A percentile compares a stretch with the other conserved stretches of the same genome.
Conservation (phyloP, 2,797 vertebrate genomes). For the Loriculus beryllinus region DNA sequence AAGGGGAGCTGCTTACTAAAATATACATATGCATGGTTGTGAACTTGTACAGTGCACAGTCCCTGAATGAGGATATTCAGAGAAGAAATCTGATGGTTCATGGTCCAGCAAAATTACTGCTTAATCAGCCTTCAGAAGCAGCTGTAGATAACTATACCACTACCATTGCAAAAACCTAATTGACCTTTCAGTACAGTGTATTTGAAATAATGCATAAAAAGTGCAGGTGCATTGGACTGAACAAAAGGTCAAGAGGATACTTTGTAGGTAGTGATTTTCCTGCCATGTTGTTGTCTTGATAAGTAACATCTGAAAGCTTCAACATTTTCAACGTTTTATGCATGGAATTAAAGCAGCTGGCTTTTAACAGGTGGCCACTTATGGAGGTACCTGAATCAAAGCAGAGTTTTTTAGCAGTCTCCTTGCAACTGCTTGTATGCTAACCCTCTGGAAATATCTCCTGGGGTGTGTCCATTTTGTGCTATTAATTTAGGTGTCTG, state of each 20-base stretch:
- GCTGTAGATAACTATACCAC: not conserved
- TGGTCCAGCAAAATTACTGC: not conserved
- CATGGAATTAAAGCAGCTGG: not conserved
- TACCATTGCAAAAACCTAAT: not conserved
- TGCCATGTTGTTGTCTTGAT: not conserved
- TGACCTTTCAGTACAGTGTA: not conserved
- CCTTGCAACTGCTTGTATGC: not conserved
- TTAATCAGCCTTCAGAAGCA: not conserved
- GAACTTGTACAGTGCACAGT: not conserved
- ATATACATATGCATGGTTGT: not conserved
- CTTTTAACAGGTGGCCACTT: not conserved
- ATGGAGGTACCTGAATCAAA: not conserved
- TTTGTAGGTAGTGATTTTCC: not conserved
- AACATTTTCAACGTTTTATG: not conserved
- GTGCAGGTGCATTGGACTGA: not conserved
- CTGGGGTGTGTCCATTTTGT: not conserved
- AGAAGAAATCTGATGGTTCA: not conserved
- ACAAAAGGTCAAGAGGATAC: not conserved
- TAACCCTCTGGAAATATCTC: not conserved
- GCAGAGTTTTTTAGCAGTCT: not conserved
- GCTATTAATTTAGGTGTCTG: not conserved
- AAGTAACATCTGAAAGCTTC: not conserved
- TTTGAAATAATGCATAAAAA: not conserved
- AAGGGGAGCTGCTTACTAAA: not conserved
- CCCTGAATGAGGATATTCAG: not conserved